phyloP scores from a whole-genome alignment of 2,888 invertebrate genomes.

The Drosophila fulvimacula region DNA sequence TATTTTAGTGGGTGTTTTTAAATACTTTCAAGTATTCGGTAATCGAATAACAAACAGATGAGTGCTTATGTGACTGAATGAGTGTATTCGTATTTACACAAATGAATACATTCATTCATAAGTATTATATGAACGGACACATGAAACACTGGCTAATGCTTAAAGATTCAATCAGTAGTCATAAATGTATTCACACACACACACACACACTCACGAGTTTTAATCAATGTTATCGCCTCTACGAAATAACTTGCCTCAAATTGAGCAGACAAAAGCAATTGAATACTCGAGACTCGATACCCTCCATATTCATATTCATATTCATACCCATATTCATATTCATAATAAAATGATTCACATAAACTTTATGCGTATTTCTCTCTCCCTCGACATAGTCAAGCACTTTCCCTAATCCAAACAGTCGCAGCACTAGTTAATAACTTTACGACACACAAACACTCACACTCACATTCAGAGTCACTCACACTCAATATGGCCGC shows the following conservation, averaged over 20 bases:
- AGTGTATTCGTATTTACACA: slow-evolving; percentile 1
- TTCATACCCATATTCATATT: slow-evolving; percentile 33
- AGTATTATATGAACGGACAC: not conserved
- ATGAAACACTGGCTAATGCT: not conserved
- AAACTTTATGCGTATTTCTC: slow-evolving; percentile 23
- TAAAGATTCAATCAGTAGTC: slow-evolving; percentile 1
- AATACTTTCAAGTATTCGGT: not conserved
- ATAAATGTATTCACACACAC: not conserved
- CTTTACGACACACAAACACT: slow-evolving; percentile 60
- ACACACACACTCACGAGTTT: not conserved
- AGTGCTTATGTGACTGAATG: not conserved
- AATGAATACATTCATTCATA: not conserved
- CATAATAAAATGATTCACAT: slow-evolving; percentile 40
- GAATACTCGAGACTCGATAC: slow-evolving; percentile 16
- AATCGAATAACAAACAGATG: not conserved
- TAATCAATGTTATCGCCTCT: slow-evolving; percentile 17
- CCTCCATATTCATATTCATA: slow-evolving; percentile 10
- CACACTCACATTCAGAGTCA: slow-evolving; percentile 12
- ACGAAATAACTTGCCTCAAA: slow-evolving; percentile 7
- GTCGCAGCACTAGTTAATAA: slow-evolving; percentile 57
- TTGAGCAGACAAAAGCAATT: slow-evolving; percentile 16
- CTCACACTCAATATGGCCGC: slow-evolving; percentile 41
- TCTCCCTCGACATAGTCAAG: slow-evolving; percentile 14
- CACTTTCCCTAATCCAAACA: slow-evolving; percentile 57
- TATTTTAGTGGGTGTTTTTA: slow-evolving; percentile 18